Percentiles rank a stretch among this genome's conserved stretches.
Conservation (phyloP, 2,797 vertebrate genomes). For the Gallinago nigripennis region DNA sequence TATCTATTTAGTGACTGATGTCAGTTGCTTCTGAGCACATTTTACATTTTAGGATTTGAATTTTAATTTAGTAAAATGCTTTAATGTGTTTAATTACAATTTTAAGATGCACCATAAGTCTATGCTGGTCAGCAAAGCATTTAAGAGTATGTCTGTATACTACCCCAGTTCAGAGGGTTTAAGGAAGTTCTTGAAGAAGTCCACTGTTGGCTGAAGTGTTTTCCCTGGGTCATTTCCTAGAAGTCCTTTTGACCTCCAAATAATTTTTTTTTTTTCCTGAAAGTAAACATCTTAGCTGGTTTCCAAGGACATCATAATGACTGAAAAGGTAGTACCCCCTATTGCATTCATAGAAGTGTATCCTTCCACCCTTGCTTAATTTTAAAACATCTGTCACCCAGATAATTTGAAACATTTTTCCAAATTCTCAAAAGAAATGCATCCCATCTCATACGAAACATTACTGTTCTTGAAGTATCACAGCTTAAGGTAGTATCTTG, state of each 20-base stretch:
- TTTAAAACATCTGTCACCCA: neutral
- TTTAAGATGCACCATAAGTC: neutral
- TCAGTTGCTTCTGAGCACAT: neutral
- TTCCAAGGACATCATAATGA: slow-evolving; percentile 9
- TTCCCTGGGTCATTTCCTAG: slow-evolving; percentile 17
- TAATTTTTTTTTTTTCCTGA: slow-evolving; percentile 10
- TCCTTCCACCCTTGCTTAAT: neutral
- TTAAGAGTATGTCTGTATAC: neutral
- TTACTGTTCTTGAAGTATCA: neutral
- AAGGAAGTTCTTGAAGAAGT: slow-evolving; percentile 22
- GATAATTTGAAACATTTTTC: neutral
- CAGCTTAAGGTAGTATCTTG: neutral
- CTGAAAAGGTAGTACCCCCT: neutral
- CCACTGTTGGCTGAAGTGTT: slow-evolving; percentile 3
- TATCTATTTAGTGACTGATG: neutral
- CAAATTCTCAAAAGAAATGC: neutral
- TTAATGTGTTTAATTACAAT: neutral
- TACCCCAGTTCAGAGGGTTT: neutral
- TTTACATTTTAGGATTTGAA: neutral
- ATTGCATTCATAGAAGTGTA: neutral
- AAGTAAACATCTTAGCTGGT: slow-evolving; percentile 33
- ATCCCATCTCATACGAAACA: neutral
- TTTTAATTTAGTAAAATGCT: neutral
- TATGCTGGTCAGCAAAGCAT: neutral
- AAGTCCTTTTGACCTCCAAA: slow-evolving; percentile 49